A percentile compares a stretch with the other conserved stretches of the same genome.
These are phyloP conservation scores for Octonoba sinensis DNA, from an alignment of 2,888 invertebrate genomes.

Conservation along the genomic window DNA sequence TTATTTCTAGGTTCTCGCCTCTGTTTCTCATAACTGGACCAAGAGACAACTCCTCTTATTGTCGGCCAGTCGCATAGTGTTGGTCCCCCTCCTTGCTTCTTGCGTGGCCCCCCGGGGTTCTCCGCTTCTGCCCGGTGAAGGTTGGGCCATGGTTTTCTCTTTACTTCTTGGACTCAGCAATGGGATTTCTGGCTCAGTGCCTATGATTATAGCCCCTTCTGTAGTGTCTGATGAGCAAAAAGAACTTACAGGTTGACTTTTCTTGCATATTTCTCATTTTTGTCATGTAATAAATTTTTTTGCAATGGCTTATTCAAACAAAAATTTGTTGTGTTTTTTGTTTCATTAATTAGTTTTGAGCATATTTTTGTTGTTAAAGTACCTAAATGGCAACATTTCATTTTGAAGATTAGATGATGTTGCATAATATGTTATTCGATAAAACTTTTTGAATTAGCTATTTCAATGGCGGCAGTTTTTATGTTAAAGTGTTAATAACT, in stretches of 20 bases:
- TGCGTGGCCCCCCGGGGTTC: conserved; percentile 84
- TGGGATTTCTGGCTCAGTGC: conserved; percentile 89
- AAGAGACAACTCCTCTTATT: conserved; percentile 82
- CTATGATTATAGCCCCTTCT: conserved; percentile 91
- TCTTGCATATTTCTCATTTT: neutral
- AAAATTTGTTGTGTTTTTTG: too few relatives aligned
- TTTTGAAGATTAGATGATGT: too few relatives aligned
- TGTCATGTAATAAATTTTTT: too few relatives aligned
- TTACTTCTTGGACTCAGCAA: conserved; percentile 84
- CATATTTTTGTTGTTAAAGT: too few relatives aligned
- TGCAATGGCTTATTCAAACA: too few relatives aligned
- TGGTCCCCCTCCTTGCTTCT: conserved; percentile 85
- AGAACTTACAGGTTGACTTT: conserved; percentile 83
- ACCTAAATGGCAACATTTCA: too few relatives aligned
- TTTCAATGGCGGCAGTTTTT: too few relatives aligned
- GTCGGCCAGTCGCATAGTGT: conserved; percentile 79
- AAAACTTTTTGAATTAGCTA: too few relatives aligned
- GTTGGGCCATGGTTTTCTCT: conserved; percentile 79
- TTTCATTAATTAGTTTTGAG: too few relatives aligned
- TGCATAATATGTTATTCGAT: too few relatives aligned
- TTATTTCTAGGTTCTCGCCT: conserved; percentile 78
- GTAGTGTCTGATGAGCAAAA: conserved; percentile 87
- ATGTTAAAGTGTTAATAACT: too few relatives aligned
- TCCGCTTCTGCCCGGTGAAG: conserved; percentile 80
- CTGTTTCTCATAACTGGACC: conserved; percentile 87